Evolutionary conservation across 2,888 invertebrate genomes (phyloP).

Genomic region (Ectemnius continuus): DNA sequence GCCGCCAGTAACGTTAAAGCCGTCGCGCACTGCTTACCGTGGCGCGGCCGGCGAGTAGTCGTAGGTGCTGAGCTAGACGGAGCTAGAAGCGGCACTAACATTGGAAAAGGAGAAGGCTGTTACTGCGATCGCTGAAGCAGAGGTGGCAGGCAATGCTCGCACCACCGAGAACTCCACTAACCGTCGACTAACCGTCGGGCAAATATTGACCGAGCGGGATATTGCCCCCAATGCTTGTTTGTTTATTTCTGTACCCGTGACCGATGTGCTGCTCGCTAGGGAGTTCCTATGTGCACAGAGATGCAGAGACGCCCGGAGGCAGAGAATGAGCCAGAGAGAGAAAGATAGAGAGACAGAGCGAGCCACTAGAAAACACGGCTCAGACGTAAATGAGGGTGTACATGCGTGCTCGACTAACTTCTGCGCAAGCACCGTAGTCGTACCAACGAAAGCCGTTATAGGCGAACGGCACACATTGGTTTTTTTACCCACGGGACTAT

Average conservation of each 20-base stretch:
- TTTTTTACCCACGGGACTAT: slow-evolving; percentile 28
- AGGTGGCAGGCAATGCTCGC: slow-evolving; percentile 46
- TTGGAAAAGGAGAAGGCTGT: slow-evolving; percentile 30
- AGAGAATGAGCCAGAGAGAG: slow-evolving; percentile 18
- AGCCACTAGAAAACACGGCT: not conserved
- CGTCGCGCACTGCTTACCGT: slow-evolving; percentile 17
- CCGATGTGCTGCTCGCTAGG: slow-evolving; percentile 68
- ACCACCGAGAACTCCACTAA: slow-evolving; percentile 57
- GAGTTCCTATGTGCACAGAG: slow-evolving; percentile 47
- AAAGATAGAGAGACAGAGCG: not conserved
- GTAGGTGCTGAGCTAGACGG: slow-evolving; percentile 28
- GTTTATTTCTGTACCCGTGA: slow-evolving; percentile 76
- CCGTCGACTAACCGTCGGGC: slow-evolving; percentile 75
- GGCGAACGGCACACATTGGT: slow-evolving; percentile 9
- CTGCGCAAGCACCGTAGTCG: not conserved
- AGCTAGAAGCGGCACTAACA: slow-evolving; percentile 8
- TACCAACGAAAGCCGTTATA: not conserved
- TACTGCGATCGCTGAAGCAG: slow-evolving; percentile 27
- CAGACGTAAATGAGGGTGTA: not conserved
- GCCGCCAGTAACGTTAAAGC: not conserved
- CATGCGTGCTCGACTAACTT: not conserved
- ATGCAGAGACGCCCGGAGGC: slow-evolving; percentile 9
- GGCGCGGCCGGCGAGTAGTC: slow-evolving; percentile 21
- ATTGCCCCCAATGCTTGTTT: slow-evolving; percentile 78
- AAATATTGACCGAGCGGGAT: slow-evolving; percentile 78